Conservation (phyloP, 2,888 invertebrate species). For the Pristionchus japonicus region DNA sequence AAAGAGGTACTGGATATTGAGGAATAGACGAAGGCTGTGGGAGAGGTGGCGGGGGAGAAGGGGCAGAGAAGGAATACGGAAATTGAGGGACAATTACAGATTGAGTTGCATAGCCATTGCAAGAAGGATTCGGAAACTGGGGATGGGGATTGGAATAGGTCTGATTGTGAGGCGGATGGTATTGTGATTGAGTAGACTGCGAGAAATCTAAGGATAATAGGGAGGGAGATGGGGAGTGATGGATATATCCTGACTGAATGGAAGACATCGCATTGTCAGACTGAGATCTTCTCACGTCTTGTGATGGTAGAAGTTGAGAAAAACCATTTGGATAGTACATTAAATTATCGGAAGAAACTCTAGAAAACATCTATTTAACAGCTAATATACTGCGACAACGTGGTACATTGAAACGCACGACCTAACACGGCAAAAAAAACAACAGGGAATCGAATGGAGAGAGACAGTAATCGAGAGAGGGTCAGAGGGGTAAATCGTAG, state of each 20-base stretch:
- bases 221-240: slow-evolving; percentile 80
- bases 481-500: no score
- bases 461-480: no score
- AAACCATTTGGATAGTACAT: neutral
- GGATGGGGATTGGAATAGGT: neutral
- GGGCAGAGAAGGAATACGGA: neutral
- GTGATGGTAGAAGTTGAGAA: neutral
- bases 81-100: neutral
- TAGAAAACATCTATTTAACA: no score
- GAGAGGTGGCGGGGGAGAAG: neutral
- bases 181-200: no score
- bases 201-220: neutral
- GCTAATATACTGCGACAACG: no score
- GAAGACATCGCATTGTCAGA: no score
- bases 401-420: neutral
- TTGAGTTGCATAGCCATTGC: no score
- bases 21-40: neutral
- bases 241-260: neutral
- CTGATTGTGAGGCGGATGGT: neutral
- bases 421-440: no score
- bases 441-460: no score
- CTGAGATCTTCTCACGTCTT: neutral
- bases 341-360: neutral
- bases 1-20: neutral
- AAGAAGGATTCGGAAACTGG: neutral